phyloP scores from a whole-genome alignment of 2,888 invertebrate species.

The Abrostola triplasia region DNA sequence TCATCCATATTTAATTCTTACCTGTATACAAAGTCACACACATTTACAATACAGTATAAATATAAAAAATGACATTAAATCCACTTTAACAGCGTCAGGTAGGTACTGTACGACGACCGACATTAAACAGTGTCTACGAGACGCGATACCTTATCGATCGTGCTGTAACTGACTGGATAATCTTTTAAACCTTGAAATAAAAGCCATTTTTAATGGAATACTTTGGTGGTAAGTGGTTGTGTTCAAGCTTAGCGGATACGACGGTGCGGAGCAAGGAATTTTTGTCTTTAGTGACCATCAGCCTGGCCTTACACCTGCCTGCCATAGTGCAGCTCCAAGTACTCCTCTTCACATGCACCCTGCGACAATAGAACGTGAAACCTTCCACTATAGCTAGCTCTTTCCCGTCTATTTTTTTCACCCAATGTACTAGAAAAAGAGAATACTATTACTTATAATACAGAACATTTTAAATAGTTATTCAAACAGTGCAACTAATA shows the following conservation, averaged over 20 bases:
- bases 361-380: conserved; percentile 29
- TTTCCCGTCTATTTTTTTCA: conserved; percentile 41
- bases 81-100: too few relatives aligned
- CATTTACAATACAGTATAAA: too few relatives aligned
- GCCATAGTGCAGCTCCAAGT: conserved; percentile 38
- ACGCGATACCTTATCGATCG: too few relatives aligned
- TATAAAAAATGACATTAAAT: too few relatives aligned
- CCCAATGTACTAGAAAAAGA: conserved; percentile 34
- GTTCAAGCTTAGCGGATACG: conserved; percentile 21
- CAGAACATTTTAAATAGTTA: not conserved
- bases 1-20: too few relatives aligned
- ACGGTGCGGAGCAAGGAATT: not conserved
- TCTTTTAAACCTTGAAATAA: conserved; percentile 8
- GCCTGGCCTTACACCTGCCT: conserved; percentile 26
- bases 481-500: too few relatives aligned
- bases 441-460: not conserved
- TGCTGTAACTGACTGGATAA: too few relatives aligned
- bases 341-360: conserved; percentile 10
- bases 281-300: conserved; percentile 14
- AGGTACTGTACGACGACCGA: too few relatives aligned
- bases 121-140: too few relatives aligned
- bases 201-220: conserved; percentile 20
- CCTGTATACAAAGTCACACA: too few relatives aligned
- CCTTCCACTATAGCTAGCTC: conserved; percentile 42
- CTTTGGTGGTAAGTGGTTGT: conserved; percentile 27